phyloP scores from a whole-genome alignment of 2,888 invertebrate species.

The Norana najaformis region DNA sequence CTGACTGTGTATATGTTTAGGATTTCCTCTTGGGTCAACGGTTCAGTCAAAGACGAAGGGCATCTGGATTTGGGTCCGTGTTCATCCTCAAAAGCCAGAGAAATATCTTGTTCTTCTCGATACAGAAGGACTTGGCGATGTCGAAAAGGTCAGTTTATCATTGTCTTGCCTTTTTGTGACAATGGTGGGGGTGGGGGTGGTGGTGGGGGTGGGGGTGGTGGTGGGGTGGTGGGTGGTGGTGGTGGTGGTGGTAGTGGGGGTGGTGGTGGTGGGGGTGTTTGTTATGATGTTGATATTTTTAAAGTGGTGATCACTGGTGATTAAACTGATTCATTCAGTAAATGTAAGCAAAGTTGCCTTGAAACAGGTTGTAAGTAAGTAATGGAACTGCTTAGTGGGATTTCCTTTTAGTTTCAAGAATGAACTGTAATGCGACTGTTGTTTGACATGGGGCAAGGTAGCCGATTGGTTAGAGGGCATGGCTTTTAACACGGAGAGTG shows the following conservation, averaged over 20 bases:
- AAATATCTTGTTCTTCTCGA: conserved; percentile 26
- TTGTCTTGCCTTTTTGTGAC: background rate
- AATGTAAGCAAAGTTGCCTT: no score
- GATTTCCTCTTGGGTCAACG: conserved; percentile 25
- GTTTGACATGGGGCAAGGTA: background rate
- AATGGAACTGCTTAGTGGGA: no score
- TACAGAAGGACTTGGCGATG: conserved; percentile 32
- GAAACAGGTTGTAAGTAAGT: no score
- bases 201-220: background rate
- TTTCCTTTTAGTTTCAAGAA: no score
- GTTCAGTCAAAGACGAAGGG: conserved; percentile 32
- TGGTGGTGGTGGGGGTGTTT: background rate
- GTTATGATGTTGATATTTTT: no score
- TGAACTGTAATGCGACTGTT: background rate
- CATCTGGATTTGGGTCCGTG: conserved; percentile 32
- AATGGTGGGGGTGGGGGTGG: background rate
- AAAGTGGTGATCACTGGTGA: no score
- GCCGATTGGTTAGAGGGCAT: background rate
- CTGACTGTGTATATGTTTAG: background rate
- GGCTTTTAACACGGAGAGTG: no score
- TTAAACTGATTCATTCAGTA: no score
- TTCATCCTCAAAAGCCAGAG: conserved; percentile 17
- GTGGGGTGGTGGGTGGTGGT: no score
- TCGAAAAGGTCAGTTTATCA: background rate
- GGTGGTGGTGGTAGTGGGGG: no score